phyloP scores from a whole-genome alignment of 53 echinoderm and acorn worm genomes.

The Astropecten irregularis region DNA sequence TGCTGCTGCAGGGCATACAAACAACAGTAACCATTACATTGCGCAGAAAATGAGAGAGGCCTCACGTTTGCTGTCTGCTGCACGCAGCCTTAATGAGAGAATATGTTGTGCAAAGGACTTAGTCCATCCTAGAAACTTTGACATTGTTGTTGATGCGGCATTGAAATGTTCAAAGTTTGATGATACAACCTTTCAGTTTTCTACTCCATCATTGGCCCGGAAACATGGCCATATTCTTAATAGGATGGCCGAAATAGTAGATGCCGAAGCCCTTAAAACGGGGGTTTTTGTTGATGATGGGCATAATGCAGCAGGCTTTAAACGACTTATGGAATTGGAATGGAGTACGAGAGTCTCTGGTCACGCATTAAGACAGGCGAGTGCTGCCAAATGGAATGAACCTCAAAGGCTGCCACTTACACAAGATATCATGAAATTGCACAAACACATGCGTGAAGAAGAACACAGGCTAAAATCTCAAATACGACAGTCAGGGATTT shows the following conservation, averaged over 20 bases:
- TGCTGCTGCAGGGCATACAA: slow-evolving; percentile 15
- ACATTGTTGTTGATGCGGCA: slow-evolving; percentile 36
- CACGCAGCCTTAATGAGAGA: neutral
- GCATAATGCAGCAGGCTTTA: slow-evolving; percentile 18
- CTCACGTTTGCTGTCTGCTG: slow-evolving; percentile 17
- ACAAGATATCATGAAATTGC: slow-evolving; percentile 22
- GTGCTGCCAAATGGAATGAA: slow-evolving; percentile 17
- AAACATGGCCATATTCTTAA: slow-evolving; percentile 41
- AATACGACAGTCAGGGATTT: slow-evolving; percentile 9
- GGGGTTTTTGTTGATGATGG: neutral
- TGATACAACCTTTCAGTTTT: slow-evolving; percentile 19
- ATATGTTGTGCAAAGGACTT: slow-evolving; percentile 11
- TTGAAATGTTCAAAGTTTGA: slow-evolving; percentile 39
- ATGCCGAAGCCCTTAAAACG: slow-evolving; percentile 29
- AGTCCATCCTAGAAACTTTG: slow-evolving; percentile 41
- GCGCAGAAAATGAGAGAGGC: slow-evolving; percentile 22
- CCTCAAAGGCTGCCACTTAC: slow-evolving; percentile 36
- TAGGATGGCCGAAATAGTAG: slow-evolving; percentile 43
- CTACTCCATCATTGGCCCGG: slow-evolving; percentile 35
- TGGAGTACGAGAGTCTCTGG: slow-evolving; percentile 41
- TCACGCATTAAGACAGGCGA: slow-evolving; percentile 22
- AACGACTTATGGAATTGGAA: slow-evolving; percentile 40
- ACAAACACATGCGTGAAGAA: neutral
- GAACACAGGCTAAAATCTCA: neutral
- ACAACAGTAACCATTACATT: slow-evolving; percentile 27